Base-by-base conservation (phyloP, 2,797 vertebrate species). In the Brotula barbata region DNA sequence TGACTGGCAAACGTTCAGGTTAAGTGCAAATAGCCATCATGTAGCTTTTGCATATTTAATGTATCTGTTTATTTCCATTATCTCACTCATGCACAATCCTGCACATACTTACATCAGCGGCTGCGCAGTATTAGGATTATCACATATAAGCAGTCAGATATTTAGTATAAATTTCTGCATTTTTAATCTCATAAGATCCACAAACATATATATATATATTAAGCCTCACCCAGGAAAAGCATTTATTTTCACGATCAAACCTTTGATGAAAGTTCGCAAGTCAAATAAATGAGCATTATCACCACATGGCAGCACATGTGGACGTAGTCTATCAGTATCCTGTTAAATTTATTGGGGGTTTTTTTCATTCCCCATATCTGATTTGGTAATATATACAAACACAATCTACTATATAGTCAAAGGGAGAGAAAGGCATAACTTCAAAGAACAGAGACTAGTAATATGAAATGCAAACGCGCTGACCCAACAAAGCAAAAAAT, bases 401-500 rank as follows among this genome's bases (percentile, higher is more conserved):
- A 42, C n/a, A 42, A 28, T 17, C 28, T 19, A 15, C 9, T 12
- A 23, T 7, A 28, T 10, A 28, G 13, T 15, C 16, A 22, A 22
- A 57, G 16, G 7, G 25, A 8, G 10, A 28, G 13, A 51, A 13
- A 59, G 44, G 41, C 23, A n/a, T 13, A 53, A 44, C 2, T 1
- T 51, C 21, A 2, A 37, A 8, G 62, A 53, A 10, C 31, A 54
- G 10, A 31, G 19, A 2, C 15, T 58, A 19, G 0, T 0, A 57
- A 40, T 15, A 55, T 2, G 9, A 55, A 3, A 3, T 15, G 23
- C 15, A 44, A 68, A 56, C 1, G 58, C 50, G 10, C 23, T 54
- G 28, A 67, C 47, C 20, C 37, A 10, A 73, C 42, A 77, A 74
- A 68, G 60, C 34, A n/a, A 52, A 36, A 59, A n/a, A 48, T 51